Base-by-base conservation (phyloP, 2,888 invertebrate species). In the Caenorhabditis sulstoni region DNA sequence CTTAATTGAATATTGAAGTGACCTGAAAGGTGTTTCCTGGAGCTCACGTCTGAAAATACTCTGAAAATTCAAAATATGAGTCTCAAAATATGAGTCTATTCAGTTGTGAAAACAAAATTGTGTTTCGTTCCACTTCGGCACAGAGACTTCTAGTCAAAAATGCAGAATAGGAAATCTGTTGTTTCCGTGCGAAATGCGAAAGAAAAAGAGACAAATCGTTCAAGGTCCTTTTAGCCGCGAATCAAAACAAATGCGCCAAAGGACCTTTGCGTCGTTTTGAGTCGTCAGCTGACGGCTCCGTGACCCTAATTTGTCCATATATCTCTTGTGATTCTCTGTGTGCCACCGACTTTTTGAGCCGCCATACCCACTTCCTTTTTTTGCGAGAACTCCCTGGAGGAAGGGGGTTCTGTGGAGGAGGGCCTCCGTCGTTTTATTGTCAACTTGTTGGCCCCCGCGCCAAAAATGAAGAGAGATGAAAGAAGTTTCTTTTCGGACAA, bases 401-500 rank as follows among this genome's bases (percentile, higher is more conserved):
- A 47, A 66, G 57, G 62, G 55, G 71, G 62, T 71, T 47, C 68
- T 61, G 68, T 50, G 58, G n/a, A n/a, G 44, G 45, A 52, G 62
- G 44, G 23, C 55, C 57, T 20, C 11, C 41, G n/a, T 9, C 53
- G 20, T 71, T 70, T 71, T 71, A 71, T 71, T 71, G 71, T 71
- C 71, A 71, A 71, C 71, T 71, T 71, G 71, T 71, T 71, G 71
- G 62, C 62, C 44, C 59, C 50, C 52, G 47, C 45, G 41, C 62
- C 64, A 71, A 71, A 71, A 71, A 71, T 70, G 70, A 70, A 62
- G 64, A 71, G 67, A 71, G 62, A 71, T 62, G 62, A 62, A 62
- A 62, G 45, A 71, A 64, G 57, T 62, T 71, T 71, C 53, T 70
- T 70, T 41, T 44, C 29, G 45, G 61, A 68, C 59, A 70, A 37